Conservation (phyloP, 2,888 invertebrate species). For the Drosophila koepferae region DNA sequence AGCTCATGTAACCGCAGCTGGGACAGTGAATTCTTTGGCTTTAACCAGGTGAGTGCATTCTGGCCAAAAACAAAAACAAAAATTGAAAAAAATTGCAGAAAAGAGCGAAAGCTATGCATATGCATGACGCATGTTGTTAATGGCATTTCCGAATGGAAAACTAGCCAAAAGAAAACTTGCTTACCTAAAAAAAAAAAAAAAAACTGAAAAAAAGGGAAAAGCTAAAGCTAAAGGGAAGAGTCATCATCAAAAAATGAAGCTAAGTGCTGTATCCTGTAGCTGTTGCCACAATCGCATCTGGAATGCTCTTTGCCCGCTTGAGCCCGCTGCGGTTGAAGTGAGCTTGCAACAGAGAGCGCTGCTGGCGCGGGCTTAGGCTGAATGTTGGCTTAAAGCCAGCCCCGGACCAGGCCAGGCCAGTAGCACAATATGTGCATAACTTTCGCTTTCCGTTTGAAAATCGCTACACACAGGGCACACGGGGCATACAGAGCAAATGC, state of each 20-base stretch:
- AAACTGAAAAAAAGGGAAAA: conserved; percentile 40
- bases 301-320: conserved; percentile 67
- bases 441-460: conserved; percentile 64
- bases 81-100: background rate
- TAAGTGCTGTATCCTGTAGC: conserved; percentile 39
- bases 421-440: conserved; percentile 71
- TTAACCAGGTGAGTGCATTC: conserved; percentile 13
- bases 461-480: conserved; percentile 23
- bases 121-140: conserved; percentile 70
- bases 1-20: conserved; percentile 31
- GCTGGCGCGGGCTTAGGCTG: conserved; percentile 33
- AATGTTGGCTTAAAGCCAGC: conserved; percentile 58
- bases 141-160: conserved; percentile 58
- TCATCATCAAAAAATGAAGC: conserved; percentile 41
- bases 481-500: conserved; percentile 27
- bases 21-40: conserved; percentile 21
- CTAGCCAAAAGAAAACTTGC: conserved; percentile 43
- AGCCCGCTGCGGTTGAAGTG: conserved; percentile 42
- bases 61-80: conserved; percentile 10
- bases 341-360: conserved; percentile 1
- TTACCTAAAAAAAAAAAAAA: conserved; percentile 48
- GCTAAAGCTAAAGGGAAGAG: conserved; percentile 1
- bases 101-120: conserved; percentile 52
- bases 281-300: conserved; percentile 56
- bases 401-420: conserved; percentile 28